Evolutionary conservation across 2,113 vertebrate species (phyloP).

Genomic region (Laticauda colubrina): DNA sequence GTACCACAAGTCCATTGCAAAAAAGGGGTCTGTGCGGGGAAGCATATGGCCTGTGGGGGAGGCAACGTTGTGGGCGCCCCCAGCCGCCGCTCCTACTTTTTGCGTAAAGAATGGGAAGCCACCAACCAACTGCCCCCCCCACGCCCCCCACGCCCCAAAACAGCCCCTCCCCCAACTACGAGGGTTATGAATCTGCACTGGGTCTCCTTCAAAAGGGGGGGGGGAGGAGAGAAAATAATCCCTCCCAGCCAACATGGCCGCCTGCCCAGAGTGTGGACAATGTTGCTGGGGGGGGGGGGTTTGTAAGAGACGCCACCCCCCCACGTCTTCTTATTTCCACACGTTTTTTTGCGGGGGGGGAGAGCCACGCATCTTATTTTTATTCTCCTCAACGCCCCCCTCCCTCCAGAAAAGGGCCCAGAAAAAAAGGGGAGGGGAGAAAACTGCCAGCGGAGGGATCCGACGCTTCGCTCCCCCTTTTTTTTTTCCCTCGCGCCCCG

Average conservation of each 20-base stretch:
- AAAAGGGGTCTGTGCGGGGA: no score
- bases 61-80: not conserved
- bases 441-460: not conserved
- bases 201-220: not conserved
- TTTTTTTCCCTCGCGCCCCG: not conserved
- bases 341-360: no score
- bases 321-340: not conserved
- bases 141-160: not conserved
- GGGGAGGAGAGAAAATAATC: constrained; percentile 61
- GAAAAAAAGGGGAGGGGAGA: not conserved
- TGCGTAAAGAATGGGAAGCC: not conserved
- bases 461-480: not conserved
- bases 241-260: constrained; percentile 72
- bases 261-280: constrained; percentile 50
- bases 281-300: not conserved
- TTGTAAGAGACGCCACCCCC: not conserved
- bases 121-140: not conserved
- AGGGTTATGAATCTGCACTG: not conserved
- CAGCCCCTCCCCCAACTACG: not conserved
- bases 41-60: not conserved
- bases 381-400: no score
- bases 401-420: not conserved
- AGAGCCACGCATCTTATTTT: not conserved
- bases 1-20: not conserved
- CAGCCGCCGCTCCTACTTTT: not conserved